Percentiles rank a stretch among this genome's conserved stretches.
Conservation (phyloP, 2,113 vertebrate species). For the Rana temporaria region DNA sequence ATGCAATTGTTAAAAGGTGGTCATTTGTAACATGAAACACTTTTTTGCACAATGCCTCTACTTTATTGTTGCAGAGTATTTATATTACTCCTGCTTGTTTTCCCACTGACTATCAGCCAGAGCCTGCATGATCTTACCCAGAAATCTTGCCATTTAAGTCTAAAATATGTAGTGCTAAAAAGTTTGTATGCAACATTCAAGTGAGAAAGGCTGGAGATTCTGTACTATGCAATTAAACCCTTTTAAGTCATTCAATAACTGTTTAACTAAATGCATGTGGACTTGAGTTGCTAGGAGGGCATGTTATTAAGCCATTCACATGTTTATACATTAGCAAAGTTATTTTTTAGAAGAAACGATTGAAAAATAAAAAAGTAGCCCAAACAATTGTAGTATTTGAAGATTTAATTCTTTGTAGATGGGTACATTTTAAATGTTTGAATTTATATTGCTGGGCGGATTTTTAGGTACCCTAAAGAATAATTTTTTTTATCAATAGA, state of each 20-base stretch:
- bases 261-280: conserved; percentile 21
- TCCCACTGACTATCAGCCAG: conserved; percentile 35
- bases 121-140: conserved; percentile 39
- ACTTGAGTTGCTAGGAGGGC: not conserved
- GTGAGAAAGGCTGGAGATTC: conserved; percentile 42
- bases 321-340: not conserved
- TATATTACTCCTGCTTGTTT: conserved; percentile 7
- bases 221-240: conserved; percentile 42
- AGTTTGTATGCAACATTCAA: conserved; percentile 19
- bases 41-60: conserved; percentile 40
- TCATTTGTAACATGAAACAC: conserved; percentile 51
- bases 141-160: conserved; percentile 21
- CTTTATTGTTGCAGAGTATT: conserved; percentile 34
- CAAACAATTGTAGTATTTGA: too few species aligned
- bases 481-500: too few species aligned
- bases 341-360: too few species aligned
- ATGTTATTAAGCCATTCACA: not conserved
- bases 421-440: too few species aligned
- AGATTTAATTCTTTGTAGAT: too few species aligned
- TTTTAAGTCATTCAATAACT: conserved; percentile 1
- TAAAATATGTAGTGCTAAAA: conserved; percentile 36
- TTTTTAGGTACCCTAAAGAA: too few species aligned
- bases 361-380: too few species aligned
- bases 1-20: conserved; percentile 47
- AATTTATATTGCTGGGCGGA: too few species aligned